Evolutionary conservation across 2,797 vertebrate species (phyloP).

Genomic region (Buceros bicornis): DNA sequence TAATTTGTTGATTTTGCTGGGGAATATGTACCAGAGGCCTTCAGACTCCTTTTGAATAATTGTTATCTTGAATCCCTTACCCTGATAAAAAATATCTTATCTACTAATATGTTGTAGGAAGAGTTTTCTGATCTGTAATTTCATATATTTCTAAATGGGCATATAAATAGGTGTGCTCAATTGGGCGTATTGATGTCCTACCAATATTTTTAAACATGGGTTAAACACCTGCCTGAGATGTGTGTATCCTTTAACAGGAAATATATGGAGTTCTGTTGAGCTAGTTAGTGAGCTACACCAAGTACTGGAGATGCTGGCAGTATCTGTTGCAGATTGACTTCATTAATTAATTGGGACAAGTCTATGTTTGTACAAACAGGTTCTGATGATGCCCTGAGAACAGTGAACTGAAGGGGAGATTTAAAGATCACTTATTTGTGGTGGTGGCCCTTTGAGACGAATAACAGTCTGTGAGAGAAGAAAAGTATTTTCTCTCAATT

Average conservation of each 20-base stretch:
- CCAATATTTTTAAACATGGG: neutral
- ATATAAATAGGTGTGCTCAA: no score
- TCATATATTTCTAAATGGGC: neutral
- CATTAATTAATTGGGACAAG: neutral
- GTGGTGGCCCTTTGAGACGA: neutral
- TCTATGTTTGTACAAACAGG: fast-evolving
- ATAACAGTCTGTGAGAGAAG: neutral
- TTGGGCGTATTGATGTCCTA: neutral
- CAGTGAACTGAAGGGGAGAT: neutral
- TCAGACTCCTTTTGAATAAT: neutral
- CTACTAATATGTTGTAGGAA: neutral
- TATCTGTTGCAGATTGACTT: neutral
- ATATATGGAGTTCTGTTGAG: neutral
- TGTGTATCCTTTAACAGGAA: fast-evolving
- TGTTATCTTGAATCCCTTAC: neutral
- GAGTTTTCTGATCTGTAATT: neutral
- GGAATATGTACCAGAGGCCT: neutral
- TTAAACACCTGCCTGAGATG: fast-evolving
- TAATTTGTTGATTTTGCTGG: neutral
- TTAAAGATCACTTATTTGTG: neutral
- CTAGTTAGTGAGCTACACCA: neutral
- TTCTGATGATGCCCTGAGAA: neutral
- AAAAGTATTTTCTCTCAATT: neutral
- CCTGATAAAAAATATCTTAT: neutral
- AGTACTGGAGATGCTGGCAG: neutral